These are phyloP conservation scores for Aurelia sp. DNA, from an alignment of 30 jellyfish, hydroid and myxozoan species.

Conservation along the genomic window DNA sequence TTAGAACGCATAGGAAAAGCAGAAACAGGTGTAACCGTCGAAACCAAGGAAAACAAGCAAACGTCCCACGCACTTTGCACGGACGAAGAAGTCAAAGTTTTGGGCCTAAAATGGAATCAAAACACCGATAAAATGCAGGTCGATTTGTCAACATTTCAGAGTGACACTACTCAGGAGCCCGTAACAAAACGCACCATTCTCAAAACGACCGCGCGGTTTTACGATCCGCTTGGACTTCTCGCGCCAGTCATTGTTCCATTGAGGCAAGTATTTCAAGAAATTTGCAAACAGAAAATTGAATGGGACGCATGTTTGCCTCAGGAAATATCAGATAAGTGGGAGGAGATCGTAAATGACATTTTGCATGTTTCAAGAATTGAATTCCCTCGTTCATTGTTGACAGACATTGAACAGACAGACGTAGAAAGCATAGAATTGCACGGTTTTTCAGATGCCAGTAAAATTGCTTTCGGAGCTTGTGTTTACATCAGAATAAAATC, in stretches of 20 bases:
- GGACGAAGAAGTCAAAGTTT: neutral
- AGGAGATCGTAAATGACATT: too few relatives aligned
- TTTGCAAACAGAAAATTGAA: conserved; percentile 13
- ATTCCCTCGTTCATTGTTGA: too few relatives aligned
- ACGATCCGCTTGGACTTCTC: conserved; percentile 11
- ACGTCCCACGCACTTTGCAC: too few relatives aligned
- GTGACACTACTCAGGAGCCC: neutral
- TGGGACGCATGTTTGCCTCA: conserved; percentile 19
- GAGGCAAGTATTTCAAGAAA: conserved; percentile 11
- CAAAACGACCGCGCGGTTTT: conserved; percentile 3
- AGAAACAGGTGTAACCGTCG: too few relatives aligned
- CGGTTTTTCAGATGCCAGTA: neutral
- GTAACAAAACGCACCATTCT: neutral
- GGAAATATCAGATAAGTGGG: neutral
- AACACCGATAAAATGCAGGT: neutral
- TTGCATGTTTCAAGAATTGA: too few relatives aligned
- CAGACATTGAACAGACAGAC: too few relatives aligned
- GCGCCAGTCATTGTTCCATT: neutral
- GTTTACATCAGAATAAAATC: neutral
- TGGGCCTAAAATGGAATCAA: neutral
- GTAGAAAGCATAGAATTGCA: neutral
- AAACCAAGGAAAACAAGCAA: too few relatives aligned
- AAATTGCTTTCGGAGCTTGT: neutral
- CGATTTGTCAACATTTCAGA: too few relatives aligned
- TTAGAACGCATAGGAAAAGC: too few relatives aligned